These are phyloP conservation scores for Fistularia commersonii DNA, from an alignment of 2,797 vertebrate genomes.

Conservation along the genomic window DNA sequence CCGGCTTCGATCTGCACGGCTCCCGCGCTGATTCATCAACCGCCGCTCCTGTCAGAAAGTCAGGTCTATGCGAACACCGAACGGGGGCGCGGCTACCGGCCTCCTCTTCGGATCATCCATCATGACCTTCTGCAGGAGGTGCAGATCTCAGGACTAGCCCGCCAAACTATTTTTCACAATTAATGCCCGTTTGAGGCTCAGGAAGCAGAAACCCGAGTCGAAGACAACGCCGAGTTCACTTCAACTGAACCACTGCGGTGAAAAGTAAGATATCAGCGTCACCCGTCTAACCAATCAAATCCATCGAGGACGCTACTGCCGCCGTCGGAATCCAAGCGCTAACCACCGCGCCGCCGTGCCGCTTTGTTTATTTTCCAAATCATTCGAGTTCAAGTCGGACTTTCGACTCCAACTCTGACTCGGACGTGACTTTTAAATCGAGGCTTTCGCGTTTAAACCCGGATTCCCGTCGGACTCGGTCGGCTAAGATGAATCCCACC, in stretches of 20 bases:
- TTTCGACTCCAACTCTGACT: too few species aligned
- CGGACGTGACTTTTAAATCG: too few species aligned
- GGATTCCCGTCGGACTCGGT: too few species aligned
- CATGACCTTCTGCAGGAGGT: conserved; percentile 21
- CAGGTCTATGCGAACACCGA: conserved; percentile 38
- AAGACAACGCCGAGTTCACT: conserved; percentile 27
- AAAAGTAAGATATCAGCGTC: conserved; percentile 20
- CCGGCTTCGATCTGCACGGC: conserved; percentile 9
- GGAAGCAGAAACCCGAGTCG: conserved; percentile 41
- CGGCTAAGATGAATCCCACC: too few species aligned
- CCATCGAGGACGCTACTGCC: too few species aligned
- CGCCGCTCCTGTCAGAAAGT: conserved; percentile 49
- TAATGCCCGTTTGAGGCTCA: conserved; percentile 40
- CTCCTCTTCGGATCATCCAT: conserved; percentile 41
- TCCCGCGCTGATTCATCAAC: conserved; percentile 37
- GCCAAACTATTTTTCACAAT: conserved; percentile 52
- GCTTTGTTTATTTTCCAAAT: too few species aligned
- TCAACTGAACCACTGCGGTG: conserved; percentile 25
- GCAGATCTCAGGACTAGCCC: conserved; percentile 25
- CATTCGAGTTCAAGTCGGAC: too few species aligned
- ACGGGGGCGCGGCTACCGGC: conserved; percentile 36
- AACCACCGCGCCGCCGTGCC: too few species aligned
- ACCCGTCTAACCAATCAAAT: neutral
- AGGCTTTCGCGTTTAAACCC: too few species aligned
- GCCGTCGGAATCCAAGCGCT: too few species aligned